Evolutionary conservation across 1,140 invertebrate genomes (phyloP), one percentile per base, ranked within the genome.

Genomic region (Trichonephila inaurata): DNA sequence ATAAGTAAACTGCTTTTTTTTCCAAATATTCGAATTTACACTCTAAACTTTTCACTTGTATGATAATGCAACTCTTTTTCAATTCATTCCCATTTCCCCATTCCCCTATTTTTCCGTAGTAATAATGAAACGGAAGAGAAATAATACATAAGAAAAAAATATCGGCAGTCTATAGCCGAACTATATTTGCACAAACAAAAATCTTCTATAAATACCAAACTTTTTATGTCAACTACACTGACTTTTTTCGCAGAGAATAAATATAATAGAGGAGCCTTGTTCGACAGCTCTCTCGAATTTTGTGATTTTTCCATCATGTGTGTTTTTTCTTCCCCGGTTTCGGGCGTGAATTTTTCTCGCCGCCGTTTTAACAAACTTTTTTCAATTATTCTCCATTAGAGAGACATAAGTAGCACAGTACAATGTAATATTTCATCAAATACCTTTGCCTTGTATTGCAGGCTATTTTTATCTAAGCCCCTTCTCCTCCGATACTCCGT

Each of bases 401-500:
- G 90, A 91, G 90, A 85, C 90, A 33, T 92, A 92, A 89, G 85
- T 90, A 94, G 93, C 40, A 40, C 33, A 69, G 93, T 94, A 82
- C 92, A 94, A 94, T 93, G 92, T 93, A 93, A 77, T 87, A 88
- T 89, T 94, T 92, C 91, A 92, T 91, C 89, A 77, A 89, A 91
- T 89, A 94, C 82, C 88, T 94, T 94, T 91, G 93, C 93, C 93
- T 94, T 94, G 81, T 91, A 90, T 94, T 89, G 82, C 93, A 91
- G 93, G 93, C 93, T 94, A 94, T 94, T 94, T 94, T 94, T 94
- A 94, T 90, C 93, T 90, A 94, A 21, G 89, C 24, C 93, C 89
- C 88, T 91, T 91, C 44, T 91, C 83, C 92, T 91, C 77, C 82
- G 61, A 87, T 77, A 87, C 93, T 94, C 93, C 89, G 86, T 94